Evolutionary conservation across 2,797 vertebrate species (phyloP), one percentile per base, ranked within the genome.

Genomic region (Enteromius fasciolatus): DNA sequence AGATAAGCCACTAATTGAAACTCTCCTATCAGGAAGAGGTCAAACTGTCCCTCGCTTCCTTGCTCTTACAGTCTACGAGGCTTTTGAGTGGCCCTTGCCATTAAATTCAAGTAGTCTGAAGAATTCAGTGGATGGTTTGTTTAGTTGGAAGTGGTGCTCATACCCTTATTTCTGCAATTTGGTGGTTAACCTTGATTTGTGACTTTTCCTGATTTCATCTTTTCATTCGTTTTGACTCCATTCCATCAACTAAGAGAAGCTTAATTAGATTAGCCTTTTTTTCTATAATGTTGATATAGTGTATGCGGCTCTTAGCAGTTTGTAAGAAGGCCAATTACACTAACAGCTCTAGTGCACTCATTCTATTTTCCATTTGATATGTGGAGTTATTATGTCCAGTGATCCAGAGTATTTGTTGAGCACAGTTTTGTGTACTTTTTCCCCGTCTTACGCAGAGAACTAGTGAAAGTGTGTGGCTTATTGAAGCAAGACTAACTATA

Each of bases 261-360:
- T 70, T 78, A 66, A 85, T 89, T 89, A 84, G 83, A 89, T 87
- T 84, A 46, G 11, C 0, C 11, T 46, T 46, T 46, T 46, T 46
- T 46, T 46, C 68, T 84, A 76, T 76, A 73, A 39, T 75, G 23
- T 64, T 48, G 54, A 23, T 7, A 25, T 78, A 54, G 81, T 76
- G 31, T 39, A 72, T 46, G 75, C 50, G 70, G 80, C 88, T 84
- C 81, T 87, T 89, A 87, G 80, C 87, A 87, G 68, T 78, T 83
- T 83, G 89, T 84, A 81, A 89, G 87, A 88, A 84, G 87, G 85
- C 87, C 92, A 92, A 93, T 94, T 93, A 91, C 85, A 89, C 87
- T 90, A 93, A 93, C 87, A 89, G 90, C 88, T 92, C 92, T 90
- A 92, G 90, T 46, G 89, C 89, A 89, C 91, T 91, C 86, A 84